Evolutionary conservation across 2,888 invertebrate genomes (phyloP), one percentile per base, ranked within the genome.

Genomic region (Ormyrus rosae): DNA sequence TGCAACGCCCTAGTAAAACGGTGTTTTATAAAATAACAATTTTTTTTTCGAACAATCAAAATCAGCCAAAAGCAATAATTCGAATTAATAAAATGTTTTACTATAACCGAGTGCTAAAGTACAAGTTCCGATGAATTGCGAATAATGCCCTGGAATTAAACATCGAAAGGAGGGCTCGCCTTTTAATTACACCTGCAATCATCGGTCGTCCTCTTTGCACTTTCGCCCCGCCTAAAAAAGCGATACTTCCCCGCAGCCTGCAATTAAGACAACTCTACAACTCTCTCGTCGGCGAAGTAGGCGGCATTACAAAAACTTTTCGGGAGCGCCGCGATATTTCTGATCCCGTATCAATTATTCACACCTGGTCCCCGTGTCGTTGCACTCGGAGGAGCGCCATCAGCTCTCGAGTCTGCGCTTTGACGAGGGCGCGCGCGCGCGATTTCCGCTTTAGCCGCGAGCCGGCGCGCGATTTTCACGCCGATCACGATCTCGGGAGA

Each of bases 311-410:
- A 51, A 63, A 63, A 63, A 13, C 0, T 48, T 34, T 58, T 53
- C 55, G 56, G 10, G 45, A 61, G 60, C 75, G n/a, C 11, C 7
- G 2, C 19, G n/a, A 63, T 63, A 56, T 56, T 64, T 50, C 55
- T 11, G 46, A 60, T 55, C 65, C 11, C 68, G 68, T 51, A 64
- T 79, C 79, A 73, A 74, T 74, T 74, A 78, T 78, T 72, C 72
- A 67, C 72, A 78, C 51, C 72, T 48, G 72, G 67, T 60, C 61
- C 72, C 46, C 58, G 81, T 83, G 82, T 82, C 83, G 83, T 83
- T 82, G 84, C 83, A 80, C 79, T 82, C 81, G 80, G 80, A 75
- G 74, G 53, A 80, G 82, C 81, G 74, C 74, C 13, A 13, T 13
- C 69, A 74, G 68, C 72, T 13, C 58, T n/a, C 61, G 71, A 13